Conservation (phyloP, 2,113 vertebrate genomes). For the Empidonax traillii region DNA sequence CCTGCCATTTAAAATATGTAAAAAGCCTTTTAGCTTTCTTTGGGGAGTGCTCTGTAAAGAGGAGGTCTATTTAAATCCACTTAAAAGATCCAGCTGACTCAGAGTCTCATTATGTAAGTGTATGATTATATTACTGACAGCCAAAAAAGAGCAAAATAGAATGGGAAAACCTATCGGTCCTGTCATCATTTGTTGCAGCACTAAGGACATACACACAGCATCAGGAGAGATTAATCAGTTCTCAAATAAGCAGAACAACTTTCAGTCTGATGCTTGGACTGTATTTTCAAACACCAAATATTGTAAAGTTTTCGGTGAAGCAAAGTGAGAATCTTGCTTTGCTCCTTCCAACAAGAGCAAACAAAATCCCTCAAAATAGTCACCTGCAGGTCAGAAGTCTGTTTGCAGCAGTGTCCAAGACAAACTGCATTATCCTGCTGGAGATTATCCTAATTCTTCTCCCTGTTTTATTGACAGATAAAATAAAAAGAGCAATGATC, state of each 20-base stretch:
- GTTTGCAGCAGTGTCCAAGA: background rate
- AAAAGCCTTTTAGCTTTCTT: background rate
- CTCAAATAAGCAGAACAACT: background rate
- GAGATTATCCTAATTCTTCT: background rate
- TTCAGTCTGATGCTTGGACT: background rate
- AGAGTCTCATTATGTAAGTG: background rate
- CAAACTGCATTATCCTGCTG: background rate
- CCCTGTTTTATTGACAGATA: background rate
- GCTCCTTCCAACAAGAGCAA: background rate
- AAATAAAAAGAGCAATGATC: background rate
- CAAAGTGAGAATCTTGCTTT: background rate
- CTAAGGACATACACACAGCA: background rate
- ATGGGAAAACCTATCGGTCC: background rate
- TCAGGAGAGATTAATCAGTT: background rate
- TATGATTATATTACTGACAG: background rate
- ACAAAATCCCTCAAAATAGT: rapidly evolving
- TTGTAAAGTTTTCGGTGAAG: background rate
- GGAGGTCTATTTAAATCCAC: constrained; percentile 19
- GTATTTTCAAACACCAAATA: background rate
- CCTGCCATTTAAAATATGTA: background rate
- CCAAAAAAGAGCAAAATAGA: background rate
- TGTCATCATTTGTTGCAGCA: background rate
- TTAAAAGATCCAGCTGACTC: constrained; percentile 34
- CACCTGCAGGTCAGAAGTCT: background rate
- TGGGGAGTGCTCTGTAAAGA: background rate